Conservation (phyloP, 2,113 vertebrate genomes). For the Rhineura floridana region DNA sequence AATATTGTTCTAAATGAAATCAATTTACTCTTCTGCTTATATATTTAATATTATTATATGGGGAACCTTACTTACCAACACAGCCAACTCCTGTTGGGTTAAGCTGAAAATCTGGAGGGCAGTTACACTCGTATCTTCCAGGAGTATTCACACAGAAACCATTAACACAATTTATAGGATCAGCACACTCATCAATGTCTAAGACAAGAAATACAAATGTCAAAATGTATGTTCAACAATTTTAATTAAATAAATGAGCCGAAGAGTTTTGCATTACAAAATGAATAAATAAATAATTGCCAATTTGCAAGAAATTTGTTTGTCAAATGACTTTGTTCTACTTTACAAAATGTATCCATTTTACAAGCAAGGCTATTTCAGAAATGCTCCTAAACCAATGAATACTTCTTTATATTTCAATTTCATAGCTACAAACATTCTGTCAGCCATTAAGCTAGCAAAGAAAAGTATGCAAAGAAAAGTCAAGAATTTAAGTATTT, state of each 20-base stretch:
- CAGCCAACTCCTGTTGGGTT: conserved; percentile 87
- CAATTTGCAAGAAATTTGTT: neutral
- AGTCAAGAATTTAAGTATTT: neutral
- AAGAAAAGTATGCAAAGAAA: no score
- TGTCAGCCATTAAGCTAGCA: neutral
- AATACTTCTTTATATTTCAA: neutral
- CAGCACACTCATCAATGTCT: conserved; percentile 86
- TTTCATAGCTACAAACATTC: neutral
- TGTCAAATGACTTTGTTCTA: neutral
- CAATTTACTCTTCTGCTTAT: neutral
- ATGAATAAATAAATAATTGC: neutral
- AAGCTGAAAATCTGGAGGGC: conserved; percentile 84
- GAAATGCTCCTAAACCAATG: neutral
- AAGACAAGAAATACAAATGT: conserved; percentile 21
- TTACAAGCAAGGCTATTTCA: neutral
- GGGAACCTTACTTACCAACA: conserved; percentile 77
- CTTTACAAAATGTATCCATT: neutral
- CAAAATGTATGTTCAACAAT: neutral
- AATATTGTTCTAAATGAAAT: neutral
- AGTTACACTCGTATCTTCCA: conserved; percentile 86
- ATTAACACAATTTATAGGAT: conserved; percentile 87
- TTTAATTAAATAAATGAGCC: neutral
- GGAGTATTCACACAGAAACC: conserved; percentile 85
- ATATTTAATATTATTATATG: neutral
- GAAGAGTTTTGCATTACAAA: neutral